These are phyloP conservation scores for Chaetops frenatus DNA, from an alignment of 2,113 vertebrate genomes.

Conservation along the genomic window DNA sequence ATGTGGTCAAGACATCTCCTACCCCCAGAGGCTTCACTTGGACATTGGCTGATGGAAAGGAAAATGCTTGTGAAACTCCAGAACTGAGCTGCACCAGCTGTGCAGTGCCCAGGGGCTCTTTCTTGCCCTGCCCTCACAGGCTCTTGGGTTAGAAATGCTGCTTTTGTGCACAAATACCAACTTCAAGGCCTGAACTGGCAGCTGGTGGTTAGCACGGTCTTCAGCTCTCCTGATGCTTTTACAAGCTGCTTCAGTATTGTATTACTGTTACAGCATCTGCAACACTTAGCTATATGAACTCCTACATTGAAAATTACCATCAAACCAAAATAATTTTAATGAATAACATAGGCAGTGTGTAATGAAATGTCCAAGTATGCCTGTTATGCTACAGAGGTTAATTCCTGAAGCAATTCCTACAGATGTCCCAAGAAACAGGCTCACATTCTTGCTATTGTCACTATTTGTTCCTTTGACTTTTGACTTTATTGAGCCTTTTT, in stretches of 20 bases:
- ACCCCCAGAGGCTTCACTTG: not conserved
- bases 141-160: not conserved
- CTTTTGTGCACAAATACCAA: conserved; percentile 10
- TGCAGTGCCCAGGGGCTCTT: not conserved
- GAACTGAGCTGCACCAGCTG: not conserved
- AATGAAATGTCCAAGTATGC: not conserved
- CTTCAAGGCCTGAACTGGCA: not conserved
- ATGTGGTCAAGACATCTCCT: conserved; percentile 24
- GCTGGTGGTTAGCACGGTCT: not conserved
- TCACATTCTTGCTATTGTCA: not conserved
- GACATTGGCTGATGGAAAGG: not conserved
- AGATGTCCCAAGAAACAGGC: not conserved
- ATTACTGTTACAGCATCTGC: not conserved
- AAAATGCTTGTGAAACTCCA: conserved; percentile 48
- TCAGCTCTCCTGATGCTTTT: not conserved
- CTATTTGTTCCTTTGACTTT: not conserved
- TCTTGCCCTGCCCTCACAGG: not conserved
- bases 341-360: not conserved
- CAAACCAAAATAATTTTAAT: not conserved
- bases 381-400: not conserved
- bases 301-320: not conserved
- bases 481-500: not conserved
- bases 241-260: not conserved
- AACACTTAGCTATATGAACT: not conserved
- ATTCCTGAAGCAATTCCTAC: not conserved